A percentile compares a stretch with the other conserved stretches of the same genome.
phyloP scores from a whole-genome alignment of 2,888 invertebrate genomes.

The Sinelater perroti region DNA sequence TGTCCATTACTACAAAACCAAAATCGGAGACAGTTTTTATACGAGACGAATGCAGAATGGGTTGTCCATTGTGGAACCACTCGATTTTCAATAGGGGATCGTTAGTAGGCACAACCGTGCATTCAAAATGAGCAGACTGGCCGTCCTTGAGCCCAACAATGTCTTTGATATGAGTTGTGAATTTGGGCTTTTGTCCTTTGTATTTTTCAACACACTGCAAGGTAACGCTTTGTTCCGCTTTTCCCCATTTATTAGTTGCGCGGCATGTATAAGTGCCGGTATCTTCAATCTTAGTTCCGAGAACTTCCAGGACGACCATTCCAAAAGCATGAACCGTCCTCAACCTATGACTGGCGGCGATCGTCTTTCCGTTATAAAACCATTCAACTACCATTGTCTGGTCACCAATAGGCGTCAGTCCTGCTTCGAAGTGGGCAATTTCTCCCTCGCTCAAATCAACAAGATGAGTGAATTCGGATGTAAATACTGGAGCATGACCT shows the following conservation, averaged over 20 bases:
- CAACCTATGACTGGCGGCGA: constrained; percentile 89
- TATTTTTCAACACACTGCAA: constrained; percentile 85
- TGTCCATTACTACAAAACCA: constrained; percentile 93
- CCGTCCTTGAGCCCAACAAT: constrained; percentile 89
- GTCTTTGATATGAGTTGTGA: constrained; percentile 87
- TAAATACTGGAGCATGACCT: constrained; percentile 88
- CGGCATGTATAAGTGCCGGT: constrained; percentile 88
- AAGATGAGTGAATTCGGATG: constrained; percentile 85
- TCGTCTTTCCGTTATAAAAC: constrained; percentile 92
- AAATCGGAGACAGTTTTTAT: constrained; percentile 95
- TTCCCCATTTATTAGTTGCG: constrained; percentile 89
- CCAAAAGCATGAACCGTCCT: constrained; percentile 97
- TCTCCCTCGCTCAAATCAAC: constrained; percentile 91
- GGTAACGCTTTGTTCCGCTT: constrained; percentile 84
- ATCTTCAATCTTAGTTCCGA: constrained; percentile 93
- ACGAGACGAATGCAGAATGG: constrained; percentile 86
- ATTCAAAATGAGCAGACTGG: constrained; percentile 94
- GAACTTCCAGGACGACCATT: constrained; percentile 95
- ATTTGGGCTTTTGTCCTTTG: constrained; percentile 86
- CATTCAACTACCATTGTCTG: constrained; percentile 95
- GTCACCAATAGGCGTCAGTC: constrained; percentile 91
- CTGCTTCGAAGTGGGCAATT: constrained; percentile 97
- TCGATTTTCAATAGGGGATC: constrained; percentile 94
- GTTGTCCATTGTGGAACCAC: constrained; percentile 96
- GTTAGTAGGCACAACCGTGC: constrained; percentile 90